Conservation (phyloP, 2,888 invertebrate species). For the Mesorhabditis spiculigera region DNA sequence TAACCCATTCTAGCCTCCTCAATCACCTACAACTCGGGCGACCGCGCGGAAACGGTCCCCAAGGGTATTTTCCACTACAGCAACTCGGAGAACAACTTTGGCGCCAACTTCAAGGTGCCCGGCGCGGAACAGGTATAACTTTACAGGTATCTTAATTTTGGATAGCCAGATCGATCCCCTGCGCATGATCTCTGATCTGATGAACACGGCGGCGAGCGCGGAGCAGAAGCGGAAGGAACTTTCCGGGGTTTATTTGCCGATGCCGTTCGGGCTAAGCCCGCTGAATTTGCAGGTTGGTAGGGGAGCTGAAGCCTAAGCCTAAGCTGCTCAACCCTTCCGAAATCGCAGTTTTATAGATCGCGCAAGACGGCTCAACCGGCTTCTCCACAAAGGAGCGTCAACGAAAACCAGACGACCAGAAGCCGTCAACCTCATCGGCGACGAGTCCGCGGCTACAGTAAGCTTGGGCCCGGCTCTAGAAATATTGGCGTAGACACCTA, state of each 20-base stretch:
- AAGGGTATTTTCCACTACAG: not conserved
- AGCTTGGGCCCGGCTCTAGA: not conserved
- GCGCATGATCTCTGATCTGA: constrained; percentile 1
- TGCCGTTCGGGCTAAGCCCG: constrained; percentile 1
- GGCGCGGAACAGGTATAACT: not conserved
- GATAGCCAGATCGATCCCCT: not conserved
- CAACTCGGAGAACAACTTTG: constrained; percentile 1
- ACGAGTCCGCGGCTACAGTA: not conserved
- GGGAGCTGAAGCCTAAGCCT: not conserved
- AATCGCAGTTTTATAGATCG: not conserved
- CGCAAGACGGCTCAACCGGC: not conserved
- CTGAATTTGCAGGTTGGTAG: not conserved
- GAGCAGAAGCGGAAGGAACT: not conserved
- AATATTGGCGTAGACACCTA: not conserved
- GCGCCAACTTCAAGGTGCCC: not conserved
- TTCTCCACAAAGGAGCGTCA: not conserved
- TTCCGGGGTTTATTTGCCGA: constrained; percentile 4
- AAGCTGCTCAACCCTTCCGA: not conserved
- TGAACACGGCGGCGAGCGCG: constrained; percentile 2
- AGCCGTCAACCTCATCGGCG: not conserved
- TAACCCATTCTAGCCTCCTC: not conserved
- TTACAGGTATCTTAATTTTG: not conserved
- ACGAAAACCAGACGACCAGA: not conserved
- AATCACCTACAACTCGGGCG: not conserved
- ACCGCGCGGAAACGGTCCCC: not conserved